Evolutionary conservation across 2,797 vertebrate genomes (phyloP).

Genomic region (Acestrorhynchus altus): DNA sequence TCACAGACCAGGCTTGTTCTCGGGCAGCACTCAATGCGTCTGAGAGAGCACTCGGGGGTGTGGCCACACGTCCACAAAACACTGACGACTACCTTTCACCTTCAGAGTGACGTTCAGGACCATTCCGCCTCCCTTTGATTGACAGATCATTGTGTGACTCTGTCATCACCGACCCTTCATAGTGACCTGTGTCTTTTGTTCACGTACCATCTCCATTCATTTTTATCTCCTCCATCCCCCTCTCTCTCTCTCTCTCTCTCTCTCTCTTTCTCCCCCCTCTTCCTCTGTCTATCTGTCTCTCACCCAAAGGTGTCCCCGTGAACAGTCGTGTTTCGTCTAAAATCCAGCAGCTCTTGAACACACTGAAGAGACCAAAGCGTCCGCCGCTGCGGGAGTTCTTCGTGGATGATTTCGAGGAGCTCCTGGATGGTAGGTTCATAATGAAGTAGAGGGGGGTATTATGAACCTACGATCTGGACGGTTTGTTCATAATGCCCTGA

Average conservation of each 20-base stretch:
- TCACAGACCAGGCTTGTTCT: no score
- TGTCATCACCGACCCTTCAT: constrained; percentile 46
- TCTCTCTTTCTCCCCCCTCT: constrained; percentile 51
- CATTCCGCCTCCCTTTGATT: constrained; percentile 54
- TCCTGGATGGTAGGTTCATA: constrained; percentile 87
- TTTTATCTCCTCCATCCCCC: not conserved
- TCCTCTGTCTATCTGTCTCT: constrained; percentile 33
- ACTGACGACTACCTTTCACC: constrained; percentile 54
- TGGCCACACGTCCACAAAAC: constrained; percentile 44
- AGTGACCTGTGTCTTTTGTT: constrained; percentile 57
- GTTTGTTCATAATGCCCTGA: constrained; percentile 1
- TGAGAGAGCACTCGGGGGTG: constrained; percentile 23
- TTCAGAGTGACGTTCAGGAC: constrained; percentile 55
- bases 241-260: constrained; percentile 42
- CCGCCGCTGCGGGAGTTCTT: constrained; percentile 95
- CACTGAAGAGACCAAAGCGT: constrained; percentile 94
- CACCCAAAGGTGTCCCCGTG: constrained; percentile 89
- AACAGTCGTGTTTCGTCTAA: constrained; percentile 96
- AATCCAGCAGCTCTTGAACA: constrained; percentile 97
- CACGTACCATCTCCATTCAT: constrained; percentile 38
- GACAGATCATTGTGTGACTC: constrained; percentile 60
- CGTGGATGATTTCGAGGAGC: constrained; percentile 94
- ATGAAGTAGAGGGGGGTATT: not conserved
- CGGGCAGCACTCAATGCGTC: constrained; percentile 72
- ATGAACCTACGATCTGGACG: constrained; percentile 17